A percentile compares a stretch with the other conserved stretches of the same genome.
Conservation (phyloP, 2,113 vertebrate species). For the Chamaetylas fuelleborni region DNA sequence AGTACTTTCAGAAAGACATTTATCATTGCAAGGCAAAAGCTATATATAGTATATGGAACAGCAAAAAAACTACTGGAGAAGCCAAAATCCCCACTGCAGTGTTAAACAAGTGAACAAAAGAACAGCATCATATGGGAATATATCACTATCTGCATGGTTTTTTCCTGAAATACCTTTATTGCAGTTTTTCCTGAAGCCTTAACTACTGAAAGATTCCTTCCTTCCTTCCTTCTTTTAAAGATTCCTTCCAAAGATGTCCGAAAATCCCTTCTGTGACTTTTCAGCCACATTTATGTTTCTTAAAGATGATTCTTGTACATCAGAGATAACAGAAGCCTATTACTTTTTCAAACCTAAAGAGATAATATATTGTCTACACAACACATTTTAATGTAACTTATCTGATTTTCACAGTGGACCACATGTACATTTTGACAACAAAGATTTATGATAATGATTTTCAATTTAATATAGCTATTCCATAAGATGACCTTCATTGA, state of each 20-base stretch:
- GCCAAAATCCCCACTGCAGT: not conserved
- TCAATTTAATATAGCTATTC: not conserved
- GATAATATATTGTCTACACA: not conserved
- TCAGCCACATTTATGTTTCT: not conserved
- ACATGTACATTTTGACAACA: not conserved
- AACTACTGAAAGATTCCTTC: not conserved
- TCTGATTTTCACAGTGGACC: not conserved
- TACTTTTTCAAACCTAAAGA: not conserved
- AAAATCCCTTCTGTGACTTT: not conserved
- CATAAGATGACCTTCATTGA: not conserved
- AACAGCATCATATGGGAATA: not conserved
- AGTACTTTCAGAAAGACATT: not conserved
- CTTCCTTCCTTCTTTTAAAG: not conserved
- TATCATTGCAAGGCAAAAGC: not conserved
- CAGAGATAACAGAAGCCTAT: not conserved
- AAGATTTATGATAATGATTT: not conserved
- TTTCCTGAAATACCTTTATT: not conserved
- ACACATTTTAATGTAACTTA: not conserved
- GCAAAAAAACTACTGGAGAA: not conserved
- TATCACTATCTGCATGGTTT: not conserved
- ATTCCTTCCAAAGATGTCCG: not conserved
- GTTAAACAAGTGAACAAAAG: not conserved
- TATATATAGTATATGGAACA: not conserved
- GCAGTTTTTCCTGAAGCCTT: not conserved
- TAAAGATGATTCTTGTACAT: not conserved